phyloP scores from a whole-genome alignment of 1,140 invertebrate genomes.

The Maniola jurtina region DNA sequence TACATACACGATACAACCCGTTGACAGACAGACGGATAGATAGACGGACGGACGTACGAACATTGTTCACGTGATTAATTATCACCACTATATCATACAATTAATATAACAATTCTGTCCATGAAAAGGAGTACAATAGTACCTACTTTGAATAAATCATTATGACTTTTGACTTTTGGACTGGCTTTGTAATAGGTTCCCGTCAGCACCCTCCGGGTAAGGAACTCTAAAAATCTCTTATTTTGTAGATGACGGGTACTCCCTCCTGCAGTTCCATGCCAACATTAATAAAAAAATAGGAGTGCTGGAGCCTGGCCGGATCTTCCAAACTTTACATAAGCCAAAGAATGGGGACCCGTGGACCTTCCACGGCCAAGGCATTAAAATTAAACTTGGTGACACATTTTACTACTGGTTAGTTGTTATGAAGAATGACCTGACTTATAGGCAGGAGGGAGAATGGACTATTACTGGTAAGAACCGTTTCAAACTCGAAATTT shows the following conservation, averaged over 20 bases:
- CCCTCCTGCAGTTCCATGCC: conserved; percentile 86
- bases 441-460: conserved; percentile 81
- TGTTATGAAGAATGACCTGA: conserved; percentile 83
- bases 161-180: no score
- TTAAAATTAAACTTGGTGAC: conserved; percentile 82
- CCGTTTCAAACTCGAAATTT: no score
- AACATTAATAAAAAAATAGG: conserved; percentile 87
- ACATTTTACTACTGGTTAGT: conserved; percentile 88
- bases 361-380: conserved; percentile 82
- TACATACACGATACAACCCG: no score
- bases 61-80: no score
- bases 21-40: no score
- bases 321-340: conserved; percentile 83
- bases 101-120: no score
- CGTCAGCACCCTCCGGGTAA: no score
- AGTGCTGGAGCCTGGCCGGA: conserved; percentile 84
- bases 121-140: no score
- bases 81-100: no score
- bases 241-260: conserved; percentile 81
- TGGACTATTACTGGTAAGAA: conserved; percentile 76
- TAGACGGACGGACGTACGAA: no score
- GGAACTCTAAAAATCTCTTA: background rate
- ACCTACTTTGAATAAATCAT: no score
- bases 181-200: no score
- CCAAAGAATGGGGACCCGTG: conserved; percentile 81